Evolutionary conservation across 2,888 invertebrate species (phyloP), one percentile per base, ranked within the genome.

Genomic region (Anaspis maculata): DNA sequence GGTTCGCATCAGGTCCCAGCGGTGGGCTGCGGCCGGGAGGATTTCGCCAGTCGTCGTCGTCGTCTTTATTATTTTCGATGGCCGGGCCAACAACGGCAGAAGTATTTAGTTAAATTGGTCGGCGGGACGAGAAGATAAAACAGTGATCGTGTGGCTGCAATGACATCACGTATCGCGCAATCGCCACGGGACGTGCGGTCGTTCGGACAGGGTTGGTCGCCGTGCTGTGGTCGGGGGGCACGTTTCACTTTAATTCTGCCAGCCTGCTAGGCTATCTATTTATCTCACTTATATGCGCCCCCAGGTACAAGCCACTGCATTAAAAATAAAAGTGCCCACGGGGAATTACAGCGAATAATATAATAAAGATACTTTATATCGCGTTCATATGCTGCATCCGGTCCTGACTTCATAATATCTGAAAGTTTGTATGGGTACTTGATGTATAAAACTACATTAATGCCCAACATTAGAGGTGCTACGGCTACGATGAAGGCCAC

Each of bases 231-330:
- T 63, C 58, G 52, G 51, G 49, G 53, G 61, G 59, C 67, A 68
- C 68, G 67, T 68, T 57, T 57, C 61, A 62, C 61, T 66, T 67
- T 66, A 67, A 67, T 66, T 67, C 58, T 48, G 46, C 46, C 50
- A 44, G 42, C 32, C 47, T 45, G 41, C 40, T 48, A 27, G 30
- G 41, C 48, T 46, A 56, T 57, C 54, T 60, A 62, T 61, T 62
- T 60, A 59, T 62, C 59, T 60, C 61, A 57, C 56, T 61, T 61
- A 61, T 19, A 53, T 53, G 48, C 49, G 46, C 45, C 52, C 54
- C 48, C 51, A 46, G 48, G 46, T 44, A 44, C 31, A 34, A 24
- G 37, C 37, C 41, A 48, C 44, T 44, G 49, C 48, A 54, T 52
- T 57, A 54, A 53, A 56, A 54, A 52, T 52, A 46, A 51, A 52